These are phyloP conservation scores for Xiphophorus birchmanni DNA, from an alignment of 2,797 vertebrate species.

Conservation along the genomic window DNA sequence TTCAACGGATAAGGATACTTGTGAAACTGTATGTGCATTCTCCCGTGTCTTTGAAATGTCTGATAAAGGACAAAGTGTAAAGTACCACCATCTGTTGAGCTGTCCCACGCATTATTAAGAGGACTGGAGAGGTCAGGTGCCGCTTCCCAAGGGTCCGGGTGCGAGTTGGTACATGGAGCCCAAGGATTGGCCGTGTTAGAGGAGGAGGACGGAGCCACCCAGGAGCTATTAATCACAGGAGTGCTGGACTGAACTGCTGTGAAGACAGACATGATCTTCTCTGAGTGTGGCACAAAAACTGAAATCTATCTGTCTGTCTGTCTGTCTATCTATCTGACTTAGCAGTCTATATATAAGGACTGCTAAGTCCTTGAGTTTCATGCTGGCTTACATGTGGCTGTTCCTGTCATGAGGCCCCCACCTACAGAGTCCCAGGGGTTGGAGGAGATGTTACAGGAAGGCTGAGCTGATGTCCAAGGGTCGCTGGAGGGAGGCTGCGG, in stretches of 20 bases:
- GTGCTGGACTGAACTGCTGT: constrained; percentile 67
- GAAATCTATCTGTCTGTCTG: too few relatives aligned
- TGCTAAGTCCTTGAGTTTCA: background rate
- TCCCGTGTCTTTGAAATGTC: background rate
- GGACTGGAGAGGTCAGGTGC: constrained; percentile 53
- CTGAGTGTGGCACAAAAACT: background rate
- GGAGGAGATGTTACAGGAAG: constrained; percentile 53
- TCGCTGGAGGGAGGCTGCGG: constrained; percentile 73
- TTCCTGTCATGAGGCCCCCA: constrained; percentile 49
- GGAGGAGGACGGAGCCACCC: constrained; percentile 65
- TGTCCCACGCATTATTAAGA: constrained; percentile 68
- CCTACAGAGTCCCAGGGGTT: constrained; percentile 83
- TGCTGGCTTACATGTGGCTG: background rate
- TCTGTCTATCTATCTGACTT: too few relatives aligned
- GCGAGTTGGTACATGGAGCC: constrained; percentile 59
- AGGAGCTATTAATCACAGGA: constrained; percentile 73
- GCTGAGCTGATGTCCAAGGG: constrained; percentile 82
- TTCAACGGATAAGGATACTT: background rate
- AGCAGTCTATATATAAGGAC: too few relatives aligned
- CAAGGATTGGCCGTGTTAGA: constrained; percentile 70
- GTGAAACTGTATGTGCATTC: background rate
- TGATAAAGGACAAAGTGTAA: constrained; percentile 23
- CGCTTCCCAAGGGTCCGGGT: constrained; percentile 72
- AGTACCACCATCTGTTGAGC: constrained; percentile 65
- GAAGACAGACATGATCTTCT: constrained; percentile 13